Conservation (phyloP, 2,797 vertebrate species). For the Sebastes aleutianus region DNA sequence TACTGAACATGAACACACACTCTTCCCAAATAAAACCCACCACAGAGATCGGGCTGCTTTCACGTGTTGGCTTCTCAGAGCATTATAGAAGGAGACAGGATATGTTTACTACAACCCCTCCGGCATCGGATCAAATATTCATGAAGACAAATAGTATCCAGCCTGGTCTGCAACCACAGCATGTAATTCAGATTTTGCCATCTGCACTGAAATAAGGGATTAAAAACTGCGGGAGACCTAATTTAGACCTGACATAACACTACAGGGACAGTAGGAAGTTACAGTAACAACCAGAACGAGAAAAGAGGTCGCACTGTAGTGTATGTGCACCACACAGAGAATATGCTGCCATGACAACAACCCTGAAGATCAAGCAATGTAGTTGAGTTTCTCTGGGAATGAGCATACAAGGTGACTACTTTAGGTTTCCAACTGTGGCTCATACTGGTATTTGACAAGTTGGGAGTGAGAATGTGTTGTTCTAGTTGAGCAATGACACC, state of each 20-base stretch:
- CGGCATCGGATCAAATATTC: constrained; percentile 79
- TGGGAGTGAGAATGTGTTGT: not conserved
- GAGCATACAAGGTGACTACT: not conserved
- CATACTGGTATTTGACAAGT: not conserved
- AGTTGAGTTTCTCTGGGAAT: not conserved
- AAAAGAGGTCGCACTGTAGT: not conserved
- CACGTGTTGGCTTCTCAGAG: constrained; percentile 56
- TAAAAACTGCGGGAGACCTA: constrained; percentile 50
- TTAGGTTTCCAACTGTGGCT: not conserved
- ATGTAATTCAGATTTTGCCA: constrained; percentile 70
- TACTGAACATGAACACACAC: constrained; percentile 16
- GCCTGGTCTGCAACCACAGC: constrained; percentile 56
- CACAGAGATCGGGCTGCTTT: constrained; percentile 38
- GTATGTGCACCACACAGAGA: not conserved
- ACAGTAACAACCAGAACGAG: constrained; percentile 6
- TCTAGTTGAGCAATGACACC: not conserved
- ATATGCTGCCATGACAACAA: not conserved
- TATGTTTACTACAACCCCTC: constrained; percentile 72
- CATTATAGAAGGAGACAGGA: constrained; percentile 65
- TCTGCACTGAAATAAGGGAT: constrained; percentile 66
- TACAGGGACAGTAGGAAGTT: constrained; percentile 30
- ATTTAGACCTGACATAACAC: constrained; percentile 51
- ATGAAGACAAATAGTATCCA: constrained; percentile 79
- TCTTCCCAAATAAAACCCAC: constrained; percentile 20
- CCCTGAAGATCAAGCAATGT: not conserved